Evolutionary conservation across 2,797 vertebrate genomes (phyloP).

Genomic region (Danionella dracula): DNA sequence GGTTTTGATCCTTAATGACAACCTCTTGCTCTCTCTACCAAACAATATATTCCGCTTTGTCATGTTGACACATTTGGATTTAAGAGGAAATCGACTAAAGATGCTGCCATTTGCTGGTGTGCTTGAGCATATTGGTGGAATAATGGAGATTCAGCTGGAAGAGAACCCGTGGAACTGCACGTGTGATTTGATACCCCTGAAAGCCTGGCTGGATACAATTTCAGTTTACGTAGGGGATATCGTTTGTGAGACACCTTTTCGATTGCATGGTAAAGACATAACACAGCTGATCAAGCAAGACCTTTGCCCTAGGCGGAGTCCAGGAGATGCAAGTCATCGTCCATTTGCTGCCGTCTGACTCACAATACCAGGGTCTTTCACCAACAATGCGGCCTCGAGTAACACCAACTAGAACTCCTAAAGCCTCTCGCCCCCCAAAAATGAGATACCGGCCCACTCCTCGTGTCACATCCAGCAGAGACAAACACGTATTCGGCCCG

Average conservation of each 20-base stretch:
- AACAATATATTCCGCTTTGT: constrained; percentile 97
- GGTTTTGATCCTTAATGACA: constrained; percentile 96
- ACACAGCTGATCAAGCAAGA: constrained; percentile 95
- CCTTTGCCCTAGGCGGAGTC: constrained; percentile 85
- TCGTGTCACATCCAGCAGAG: constrained; percentile 82
- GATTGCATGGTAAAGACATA: constrained; percentile 93
- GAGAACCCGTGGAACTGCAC: too few species aligned
- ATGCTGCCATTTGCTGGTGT: constrained; percentile 93
- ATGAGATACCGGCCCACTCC: constrained; percentile 88
- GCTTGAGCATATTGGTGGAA: constrained; percentile 93
- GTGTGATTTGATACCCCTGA: constrained; percentile 91
- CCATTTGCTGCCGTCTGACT: constrained; percentile 74
- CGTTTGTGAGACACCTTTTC: constrained; percentile 93
- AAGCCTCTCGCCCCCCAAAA: constrained; percentile 89
- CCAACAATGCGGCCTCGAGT: constrained; percentile 81
- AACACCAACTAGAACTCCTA: constrained; percentile 80
- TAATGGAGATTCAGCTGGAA: constrained; percentile 98
- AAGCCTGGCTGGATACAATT: constrained; percentile 96
- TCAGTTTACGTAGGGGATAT: constrained; percentile 94
- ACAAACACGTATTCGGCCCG: constrained; percentile 92
- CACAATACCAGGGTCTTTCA: constrained; percentile 72
- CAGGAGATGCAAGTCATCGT: constrained; percentile 73
- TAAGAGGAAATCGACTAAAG: constrained; percentile 91
- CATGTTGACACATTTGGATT: constrained; percentile 93
- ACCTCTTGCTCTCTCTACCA: constrained; percentile 88